Evolutionary conservation across 1,140 invertebrate genomes (phyloP).

Genomic region (Atta cephalotes): DNA sequence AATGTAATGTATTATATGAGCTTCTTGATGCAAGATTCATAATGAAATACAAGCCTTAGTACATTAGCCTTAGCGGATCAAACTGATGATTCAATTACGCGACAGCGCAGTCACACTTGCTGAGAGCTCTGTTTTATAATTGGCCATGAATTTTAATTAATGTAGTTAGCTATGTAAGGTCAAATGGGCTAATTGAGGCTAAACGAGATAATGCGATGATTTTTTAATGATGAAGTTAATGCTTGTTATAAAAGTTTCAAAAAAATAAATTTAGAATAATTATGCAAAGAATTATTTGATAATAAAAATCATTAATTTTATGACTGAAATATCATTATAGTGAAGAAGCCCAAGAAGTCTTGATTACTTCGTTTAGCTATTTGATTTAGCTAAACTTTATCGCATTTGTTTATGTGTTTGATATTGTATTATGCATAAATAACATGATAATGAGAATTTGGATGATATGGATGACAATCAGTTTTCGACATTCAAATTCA

Average conservation of each 20-base stretch:
- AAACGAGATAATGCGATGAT: not conserved
- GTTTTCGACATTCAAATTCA: not conserved
- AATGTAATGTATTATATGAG: too few species aligned
- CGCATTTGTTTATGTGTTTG: not conserved
- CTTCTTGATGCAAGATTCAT: not conserved
- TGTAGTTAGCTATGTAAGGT: conserved; percentile 40
- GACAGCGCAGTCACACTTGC: conserved; percentile 1
- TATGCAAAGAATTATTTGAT: not conserved
- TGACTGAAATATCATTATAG: not conserved
- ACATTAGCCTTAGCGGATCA: conserved; percentile 22
- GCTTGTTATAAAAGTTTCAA: not conserved
- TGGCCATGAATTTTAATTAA: conserved; percentile 56
- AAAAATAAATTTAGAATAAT: not conserved
- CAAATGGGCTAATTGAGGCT: conserved; percentile 38
- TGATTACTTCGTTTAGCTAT: not conserved
- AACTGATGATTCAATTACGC: conserved; percentile 30
- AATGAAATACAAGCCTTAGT: not conserved
- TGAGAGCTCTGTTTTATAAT: conserved; percentile 19
- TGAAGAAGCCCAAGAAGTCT: not conserved
- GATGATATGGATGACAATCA: not conserved
- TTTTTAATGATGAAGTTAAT: conserved; percentile 21
- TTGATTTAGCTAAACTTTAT: too few species aligned
- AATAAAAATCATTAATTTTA: conserved; percentile 1
- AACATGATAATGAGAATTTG: not conserved
- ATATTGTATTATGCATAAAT: not conserved